A percentile compares a stretch with the other conserved stretches of the same genome.
Conservation (phyloP, 2,797 vertebrate species). For the Melopsittacus undulatus region DNA sequence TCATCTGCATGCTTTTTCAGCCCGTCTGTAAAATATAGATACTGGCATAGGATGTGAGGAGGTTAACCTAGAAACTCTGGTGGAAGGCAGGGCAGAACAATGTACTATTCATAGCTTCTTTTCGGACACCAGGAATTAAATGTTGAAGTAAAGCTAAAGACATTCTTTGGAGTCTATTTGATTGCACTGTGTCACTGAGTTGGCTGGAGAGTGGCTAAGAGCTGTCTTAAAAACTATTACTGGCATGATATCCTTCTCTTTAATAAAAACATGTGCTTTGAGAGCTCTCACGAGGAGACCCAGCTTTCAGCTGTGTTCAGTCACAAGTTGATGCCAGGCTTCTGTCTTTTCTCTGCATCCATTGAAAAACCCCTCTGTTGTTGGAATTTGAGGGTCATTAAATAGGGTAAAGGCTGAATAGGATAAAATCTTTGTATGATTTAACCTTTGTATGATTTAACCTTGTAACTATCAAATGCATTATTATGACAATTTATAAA, state of each 20-base stretch:
- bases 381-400: background rate
- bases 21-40: background rate
- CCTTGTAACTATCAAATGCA: background rate
- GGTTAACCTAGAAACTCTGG: background rate
- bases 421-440: background rate
- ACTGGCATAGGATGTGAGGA: background rate
- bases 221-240: background rate
- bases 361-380: background rate
- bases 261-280: background rate
- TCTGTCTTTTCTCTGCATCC: background rate
- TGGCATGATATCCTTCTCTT: background rate
- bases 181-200: background rate
- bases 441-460: background rate
- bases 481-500: background rate
- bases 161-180: background rate
- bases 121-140: background rate
- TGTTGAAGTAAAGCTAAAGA: background rate
- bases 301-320: background rate
- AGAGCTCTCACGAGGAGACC: background rate
- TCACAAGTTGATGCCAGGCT: background rate
- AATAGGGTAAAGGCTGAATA: background rate
- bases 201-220: background rate
- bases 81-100: background rate
- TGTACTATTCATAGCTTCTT: background rate
- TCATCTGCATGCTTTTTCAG: background rate